Evolutionary conservation across 2,888 invertebrate genomes (phyloP).

Genomic region (Caenorhabditis uteleia): DNA sequence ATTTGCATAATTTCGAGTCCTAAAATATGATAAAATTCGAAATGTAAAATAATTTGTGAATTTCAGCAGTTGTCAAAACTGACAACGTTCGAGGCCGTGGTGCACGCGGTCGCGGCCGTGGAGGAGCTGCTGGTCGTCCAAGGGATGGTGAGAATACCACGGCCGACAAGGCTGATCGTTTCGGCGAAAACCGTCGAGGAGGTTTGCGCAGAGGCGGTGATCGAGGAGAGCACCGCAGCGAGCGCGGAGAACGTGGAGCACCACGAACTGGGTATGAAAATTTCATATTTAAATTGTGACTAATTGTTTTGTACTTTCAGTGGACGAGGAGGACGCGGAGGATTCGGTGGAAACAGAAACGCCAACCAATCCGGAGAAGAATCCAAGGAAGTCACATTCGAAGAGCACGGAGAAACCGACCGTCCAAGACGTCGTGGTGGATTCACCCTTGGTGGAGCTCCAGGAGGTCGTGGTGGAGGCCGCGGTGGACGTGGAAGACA

Average conservation of each 20-base stretch:
- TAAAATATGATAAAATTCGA: not conserved
- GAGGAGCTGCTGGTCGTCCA: constrained; percentile 46
- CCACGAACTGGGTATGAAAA: constrained; percentile 30
- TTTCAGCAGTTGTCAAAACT: constrained; percentile 24
- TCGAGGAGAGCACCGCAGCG: constrained; percentile 43
- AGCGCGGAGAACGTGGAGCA: constrained; percentile 41
- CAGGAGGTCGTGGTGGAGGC: constrained; percentile 39
- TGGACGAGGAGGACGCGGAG: constrained; percentile 51
- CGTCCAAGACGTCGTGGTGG: constrained; percentile 50
- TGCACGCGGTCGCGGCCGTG: constrained; percentile 59
- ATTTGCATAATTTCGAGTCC: not conserved
- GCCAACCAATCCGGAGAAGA: constrained; percentile 27
- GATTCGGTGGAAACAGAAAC: constrained; percentile 17
- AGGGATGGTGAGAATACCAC: constrained; percentile 34
- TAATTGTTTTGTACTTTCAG: constrained; percentile 22
- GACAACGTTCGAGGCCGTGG: constrained; percentile 53
- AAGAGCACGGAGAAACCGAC: constrained; percentile 22
- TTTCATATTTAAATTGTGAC: not conserved
- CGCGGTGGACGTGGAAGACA: constrained; percentile 50
- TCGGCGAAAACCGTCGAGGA: constrained; percentile 47
- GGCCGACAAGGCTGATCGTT: constrained; percentile 38
- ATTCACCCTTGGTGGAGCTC: constrained; percentile 34
- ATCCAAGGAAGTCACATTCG: constrained; percentile 31
- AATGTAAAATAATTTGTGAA: not conserved
- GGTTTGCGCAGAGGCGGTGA: constrained; percentile 51